Evolutionary conservation across 2,797 vertebrate genomes (phyloP), one percentile per base, ranked within the genome.

Genomic region (Bradypodion pumilum): DNA sequence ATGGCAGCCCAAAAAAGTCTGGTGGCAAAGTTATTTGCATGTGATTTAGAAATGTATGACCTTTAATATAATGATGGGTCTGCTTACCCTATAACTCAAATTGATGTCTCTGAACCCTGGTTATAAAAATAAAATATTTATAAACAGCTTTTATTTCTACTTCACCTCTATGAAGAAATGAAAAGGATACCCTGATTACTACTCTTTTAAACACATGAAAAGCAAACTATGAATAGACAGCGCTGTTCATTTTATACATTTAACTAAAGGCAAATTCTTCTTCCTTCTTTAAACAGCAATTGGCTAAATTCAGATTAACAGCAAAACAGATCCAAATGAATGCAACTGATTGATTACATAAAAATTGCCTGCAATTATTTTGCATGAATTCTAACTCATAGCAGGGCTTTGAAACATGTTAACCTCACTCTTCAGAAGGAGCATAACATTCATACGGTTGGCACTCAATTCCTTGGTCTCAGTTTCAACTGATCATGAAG

Each of bases 71-170:
- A 94, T 88, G 83, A 89, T 93, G 83, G 86, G 87, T 89, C 82
- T 94, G 92, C 94, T 95, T 95, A 93, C 89, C 89, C 80, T 86
- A 65, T 84, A 88, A 72, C 66, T 91, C 84, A 92, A 93, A 94
- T 81, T 90, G 88, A 94, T 94, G 90, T 78, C 86, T 90, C 78
- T 81, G 74, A 91, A 89, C 70, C n/a, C 72, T 79, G 80, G 70
- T 95, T 90, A 88, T 84, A 72, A 92, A 89, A 92, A 91, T 93
- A 93, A 95, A 94, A 93, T 93, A 92, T 92, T 94, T 95, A 96
- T 94, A 94, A 95, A 94, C 89, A 93, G 86, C 85, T 90, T 93
- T 94, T 94, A 94, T 94, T 95, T 95, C 89, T 85, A 13, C 85
- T 89, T 84, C 1, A 66, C 87, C 77, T 93, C 90, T 90, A 88